A percentile compares a stretch with the other conserved stretches of the same genome.
Evolutionary conservation across 2,113 vertebrate species (phyloP).

Genomic region (Chionis minor): DNA sequence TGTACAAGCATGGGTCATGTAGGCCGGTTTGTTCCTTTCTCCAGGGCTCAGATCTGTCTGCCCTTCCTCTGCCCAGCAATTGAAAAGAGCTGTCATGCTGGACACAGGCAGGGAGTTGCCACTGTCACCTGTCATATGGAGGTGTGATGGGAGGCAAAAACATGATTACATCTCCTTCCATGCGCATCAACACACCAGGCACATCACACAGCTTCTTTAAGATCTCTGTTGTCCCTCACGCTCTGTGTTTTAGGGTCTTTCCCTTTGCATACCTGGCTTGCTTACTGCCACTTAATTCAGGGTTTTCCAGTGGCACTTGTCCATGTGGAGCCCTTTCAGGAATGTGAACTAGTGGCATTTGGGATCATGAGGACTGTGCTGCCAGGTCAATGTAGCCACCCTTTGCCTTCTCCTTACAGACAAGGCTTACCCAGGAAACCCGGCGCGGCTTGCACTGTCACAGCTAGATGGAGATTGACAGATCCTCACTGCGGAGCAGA

Average conservation of each 20-base stretch:
- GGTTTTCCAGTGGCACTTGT: neutral
- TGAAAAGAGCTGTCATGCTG: neutral
- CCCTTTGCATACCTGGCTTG: neutral
- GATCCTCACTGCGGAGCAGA: neutral
- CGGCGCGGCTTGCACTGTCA: accelerated
- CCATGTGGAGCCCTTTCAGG: neutral
- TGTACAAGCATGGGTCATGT: neutral
- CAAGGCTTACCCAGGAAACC: neutral
- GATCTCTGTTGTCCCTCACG: neutral
- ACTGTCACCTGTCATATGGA: neutral
- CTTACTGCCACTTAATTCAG: neutral
- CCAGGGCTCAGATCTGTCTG: neutral
- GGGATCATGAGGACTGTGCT: neutral
- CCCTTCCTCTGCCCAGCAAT: neutral
- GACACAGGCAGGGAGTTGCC: neutral
- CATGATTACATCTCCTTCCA: neutral
- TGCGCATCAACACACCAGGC: neutral
- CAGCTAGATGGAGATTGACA: neutral
- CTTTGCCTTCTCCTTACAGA: neutral
- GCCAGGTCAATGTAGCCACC: neutral
- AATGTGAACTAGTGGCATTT: neutral
- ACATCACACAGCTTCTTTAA: neutral
- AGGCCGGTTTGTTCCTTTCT: neutral
- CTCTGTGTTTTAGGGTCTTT: neutral
- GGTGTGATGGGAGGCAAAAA: neutral